A percentile compares a stretch with the other conserved stretches of the same genome.
Evolutionary conservation across 2,888 invertebrate genomes (phyloP).

Genomic region (Spatulosminthurus flaviceps): DNA sequence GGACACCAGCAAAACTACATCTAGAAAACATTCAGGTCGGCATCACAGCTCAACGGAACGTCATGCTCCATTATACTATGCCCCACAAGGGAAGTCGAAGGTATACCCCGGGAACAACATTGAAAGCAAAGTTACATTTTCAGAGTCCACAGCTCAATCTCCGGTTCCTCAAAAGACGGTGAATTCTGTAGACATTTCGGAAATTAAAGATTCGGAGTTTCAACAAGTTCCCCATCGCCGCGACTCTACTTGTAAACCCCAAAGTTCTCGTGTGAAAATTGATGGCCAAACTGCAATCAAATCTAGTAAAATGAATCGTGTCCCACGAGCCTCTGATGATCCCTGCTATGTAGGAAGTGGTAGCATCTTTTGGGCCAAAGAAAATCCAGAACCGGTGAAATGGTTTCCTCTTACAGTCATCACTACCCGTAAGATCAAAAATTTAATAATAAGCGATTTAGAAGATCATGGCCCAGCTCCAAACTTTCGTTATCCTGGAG

Average conservation of each 20-base stretch:
- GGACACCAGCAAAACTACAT: too few relatives aligned
- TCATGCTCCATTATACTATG: too few relatives aligned
- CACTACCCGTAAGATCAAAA: not conserved
- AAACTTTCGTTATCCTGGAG: not conserved
- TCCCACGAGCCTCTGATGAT: not conserved
- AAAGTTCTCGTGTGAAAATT: not conserved
- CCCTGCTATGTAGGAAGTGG: conserved; percentile 18
- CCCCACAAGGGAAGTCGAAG: too few relatives aligned
- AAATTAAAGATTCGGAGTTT: not conserved
- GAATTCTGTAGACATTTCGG: not conserved
- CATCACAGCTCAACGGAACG: too few relatives aligned
- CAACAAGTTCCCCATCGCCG: not conserved
- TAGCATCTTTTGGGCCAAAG: not conserved
- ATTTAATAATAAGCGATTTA: conserved; percentile 26
- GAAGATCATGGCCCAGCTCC: not conserved
- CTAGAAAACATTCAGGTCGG: not conserved
- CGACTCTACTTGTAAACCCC: not conserved
- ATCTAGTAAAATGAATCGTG: conserved; percentile 18
- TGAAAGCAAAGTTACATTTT: conserved; percentile 16
- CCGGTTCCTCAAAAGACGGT: not conserved
- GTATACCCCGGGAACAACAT: not conserved
- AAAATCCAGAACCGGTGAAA: not conserved
- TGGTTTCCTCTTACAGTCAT: conserved; percentile 28
- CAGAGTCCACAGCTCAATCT: not conserved
- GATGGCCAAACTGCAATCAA: conserved; percentile 9